These are phyloP conservation scores for Hydrochoerus hydrochaeris DNA, from an alignment of 2,113 vertebrate species.

Conservation along the genomic window DNA sequence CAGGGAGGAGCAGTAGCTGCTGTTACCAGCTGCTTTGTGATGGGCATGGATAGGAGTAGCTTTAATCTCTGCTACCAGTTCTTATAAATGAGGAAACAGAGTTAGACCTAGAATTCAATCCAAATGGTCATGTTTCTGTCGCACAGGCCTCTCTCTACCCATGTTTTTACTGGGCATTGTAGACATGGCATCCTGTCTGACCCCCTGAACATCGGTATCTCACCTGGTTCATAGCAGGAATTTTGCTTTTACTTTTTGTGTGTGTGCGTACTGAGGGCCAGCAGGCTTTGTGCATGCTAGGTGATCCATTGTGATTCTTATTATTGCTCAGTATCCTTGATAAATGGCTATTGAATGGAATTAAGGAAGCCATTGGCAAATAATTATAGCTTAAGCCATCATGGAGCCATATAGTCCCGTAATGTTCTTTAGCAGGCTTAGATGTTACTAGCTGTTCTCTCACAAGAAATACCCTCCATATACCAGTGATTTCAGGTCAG, in stretches of 20 bases:
- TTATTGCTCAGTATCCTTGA: neutral
- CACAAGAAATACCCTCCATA: neutral
- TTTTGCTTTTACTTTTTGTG: neutral
- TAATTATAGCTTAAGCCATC: neutral
- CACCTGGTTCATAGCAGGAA: neutral
- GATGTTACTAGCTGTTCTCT: neutral
- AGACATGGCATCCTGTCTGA: neutral
- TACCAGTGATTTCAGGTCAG: neutral
- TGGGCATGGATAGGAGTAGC: neutral
- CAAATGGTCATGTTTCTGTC: neutral
- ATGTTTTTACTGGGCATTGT: neutral
- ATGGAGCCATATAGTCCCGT: neutral
- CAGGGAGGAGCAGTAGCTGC: neutral
- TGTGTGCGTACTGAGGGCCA: neutral
- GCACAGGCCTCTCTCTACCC: neutral
- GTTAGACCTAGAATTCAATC: neutral
- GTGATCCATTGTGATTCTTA: neutral
- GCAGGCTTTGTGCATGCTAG: neutral
- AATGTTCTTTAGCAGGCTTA: neutral
- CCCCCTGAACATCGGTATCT: neutral
- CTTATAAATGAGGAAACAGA: neutral
- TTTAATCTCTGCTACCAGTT: neutral
- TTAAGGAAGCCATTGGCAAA: neutral
- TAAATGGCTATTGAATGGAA: neutral
- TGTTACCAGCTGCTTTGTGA: neutral